A percentile compares a stretch with the other conserved stretches of the same genome.
phyloP scores from a whole-genome alignment of 2,797 vertebrate genomes.

The Sarcoramphus papa region DNA sequence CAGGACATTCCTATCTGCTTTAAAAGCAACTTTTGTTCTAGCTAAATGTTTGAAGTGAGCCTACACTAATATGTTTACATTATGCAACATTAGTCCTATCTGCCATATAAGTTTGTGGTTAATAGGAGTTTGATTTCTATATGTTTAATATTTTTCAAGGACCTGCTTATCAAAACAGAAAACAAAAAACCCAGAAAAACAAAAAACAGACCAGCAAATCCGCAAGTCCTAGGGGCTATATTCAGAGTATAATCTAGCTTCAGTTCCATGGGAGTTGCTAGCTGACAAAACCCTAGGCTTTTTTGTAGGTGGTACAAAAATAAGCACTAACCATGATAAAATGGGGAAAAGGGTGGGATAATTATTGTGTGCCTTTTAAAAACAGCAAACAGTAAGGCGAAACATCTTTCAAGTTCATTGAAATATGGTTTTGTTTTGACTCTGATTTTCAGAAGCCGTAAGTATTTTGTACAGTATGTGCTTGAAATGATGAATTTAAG shows the following conservation, averaged over 20 bases:
- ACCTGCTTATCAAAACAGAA: not conserved
- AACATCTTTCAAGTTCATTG: not conserved
- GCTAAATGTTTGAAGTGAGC: not conserved
- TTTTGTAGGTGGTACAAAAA: not conserved
- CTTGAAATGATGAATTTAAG: not conserved
- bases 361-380: not conserved
- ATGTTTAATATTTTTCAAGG: not conserved
- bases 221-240: not conserved
- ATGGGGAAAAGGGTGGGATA: not conserved
- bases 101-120: not conserved
- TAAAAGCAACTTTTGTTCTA: not conserved
- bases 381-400: not conserved
- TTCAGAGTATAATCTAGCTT: not conserved
- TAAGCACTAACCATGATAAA: not conserved
- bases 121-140: not conserved
- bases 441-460: not conserved
- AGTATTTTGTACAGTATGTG: not conserved
- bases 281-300: not conserved
- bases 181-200: not conserved
- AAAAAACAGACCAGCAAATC: not conserved
- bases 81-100: rapidly evolving
- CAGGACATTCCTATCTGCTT: not conserved
- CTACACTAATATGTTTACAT: not conserved
- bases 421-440: not conserved
- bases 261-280: not conserved